A percentile compares a stretch with the other conserved stretches of the same genome.
Conservation (phyloP, 2,113 vertebrate species). For the Pterocles burchelli region DNA sequence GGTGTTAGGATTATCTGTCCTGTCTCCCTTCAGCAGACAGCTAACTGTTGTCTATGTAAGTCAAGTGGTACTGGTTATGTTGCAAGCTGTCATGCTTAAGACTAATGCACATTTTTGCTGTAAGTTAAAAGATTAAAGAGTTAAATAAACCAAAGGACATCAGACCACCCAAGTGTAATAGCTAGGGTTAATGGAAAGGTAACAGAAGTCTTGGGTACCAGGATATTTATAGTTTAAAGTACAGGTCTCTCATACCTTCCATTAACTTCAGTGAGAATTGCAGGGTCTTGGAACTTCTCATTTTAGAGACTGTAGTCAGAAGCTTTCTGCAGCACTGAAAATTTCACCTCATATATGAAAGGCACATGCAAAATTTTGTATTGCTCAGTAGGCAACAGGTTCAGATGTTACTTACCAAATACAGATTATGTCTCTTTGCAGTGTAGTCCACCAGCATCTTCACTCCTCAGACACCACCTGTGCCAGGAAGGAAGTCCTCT, state of each 20-base stretch:
- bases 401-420: neutral
- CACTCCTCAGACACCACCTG: neutral
- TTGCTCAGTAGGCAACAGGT: neutral
- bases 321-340: neutral
- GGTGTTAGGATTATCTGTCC: neutral
- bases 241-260: neutral
- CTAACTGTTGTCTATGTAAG: conserved; percentile 15
- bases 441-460: neutral
- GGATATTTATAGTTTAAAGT: neutral
- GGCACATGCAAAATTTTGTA: neutral
- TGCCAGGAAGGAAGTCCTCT: neutral
- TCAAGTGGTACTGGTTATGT: neutral
- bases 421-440: neutral
- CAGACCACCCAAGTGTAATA: neutral
- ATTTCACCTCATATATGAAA: neutral
- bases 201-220: neutral
- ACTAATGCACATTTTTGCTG: neutral
- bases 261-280: neutral
- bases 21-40: conserved; percentile 22
- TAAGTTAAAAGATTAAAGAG: conserved; percentile 18
- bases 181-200: neutral
- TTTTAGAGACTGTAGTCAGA: neutral
- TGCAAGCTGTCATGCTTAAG: neutral
- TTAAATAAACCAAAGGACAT: neutral
- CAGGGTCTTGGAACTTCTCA: neutral